These are phyloP conservation scores for Tinea pellionella DNA, from an alignment of 2,888 invertebrate species.

Conservation along the genomic window DNA sequence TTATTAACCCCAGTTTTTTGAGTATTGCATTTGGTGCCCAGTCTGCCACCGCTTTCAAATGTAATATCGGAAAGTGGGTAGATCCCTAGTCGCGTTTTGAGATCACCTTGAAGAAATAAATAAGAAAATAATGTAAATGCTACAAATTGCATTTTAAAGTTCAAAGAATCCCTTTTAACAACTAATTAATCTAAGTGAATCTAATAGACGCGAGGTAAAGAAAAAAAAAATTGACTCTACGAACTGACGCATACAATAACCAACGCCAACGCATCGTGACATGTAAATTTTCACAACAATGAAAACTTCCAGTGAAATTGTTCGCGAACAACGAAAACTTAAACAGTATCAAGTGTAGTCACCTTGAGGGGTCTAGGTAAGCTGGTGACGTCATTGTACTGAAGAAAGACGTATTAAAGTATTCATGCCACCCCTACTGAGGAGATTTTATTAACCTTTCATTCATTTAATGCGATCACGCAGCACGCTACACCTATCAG, in stretches of 20 bases:
- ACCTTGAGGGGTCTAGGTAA: conserved; percentile 19
- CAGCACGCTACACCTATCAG: neutral
- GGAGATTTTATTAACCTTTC: neutral
- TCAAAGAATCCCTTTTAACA: neutral
- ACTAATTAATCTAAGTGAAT: neutral
- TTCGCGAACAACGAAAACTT: conserved; percentile 2
- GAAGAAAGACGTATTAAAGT: conserved; percentile 35
- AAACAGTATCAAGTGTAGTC: conserved; percentile 10
- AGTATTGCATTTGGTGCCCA: too few relatives aligned
- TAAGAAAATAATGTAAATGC: too few relatives aligned
- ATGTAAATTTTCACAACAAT: neutral
- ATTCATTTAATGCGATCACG: neutral
- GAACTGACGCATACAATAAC: neutral
- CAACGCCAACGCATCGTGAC: neutral
- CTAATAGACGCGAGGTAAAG: neutral
- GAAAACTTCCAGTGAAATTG: neutral
- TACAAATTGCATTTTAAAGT: too few relatives aligned
- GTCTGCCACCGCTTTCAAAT: too few relatives aligned
- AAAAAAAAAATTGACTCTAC: neutral
- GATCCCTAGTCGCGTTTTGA: too few relatives aligned
- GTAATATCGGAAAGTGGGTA: too few relatives aligned
- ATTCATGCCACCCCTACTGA: conserved; percentile 28
- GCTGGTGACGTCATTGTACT: conserved; percentile 36
- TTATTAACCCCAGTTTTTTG: too few relatives aligned
- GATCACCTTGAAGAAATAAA: too few relatives aligned